Conservation (phyloP, 2,797 vertebrate species). For the Xenops minutus region DNA sequence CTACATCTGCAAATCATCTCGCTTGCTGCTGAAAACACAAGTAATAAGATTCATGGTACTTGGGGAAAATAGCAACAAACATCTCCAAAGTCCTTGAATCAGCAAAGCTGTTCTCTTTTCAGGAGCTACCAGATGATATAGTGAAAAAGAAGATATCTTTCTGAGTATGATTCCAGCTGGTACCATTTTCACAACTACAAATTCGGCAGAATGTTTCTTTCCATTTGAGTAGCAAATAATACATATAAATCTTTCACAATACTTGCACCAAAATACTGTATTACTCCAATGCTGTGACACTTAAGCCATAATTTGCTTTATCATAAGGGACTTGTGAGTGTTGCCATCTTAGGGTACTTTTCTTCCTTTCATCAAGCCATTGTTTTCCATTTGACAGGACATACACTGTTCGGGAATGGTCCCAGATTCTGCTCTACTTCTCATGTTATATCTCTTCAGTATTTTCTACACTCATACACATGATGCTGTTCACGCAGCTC, state of each 20-base stretch:
- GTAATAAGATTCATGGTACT: background rate
- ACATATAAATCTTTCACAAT: background rate
- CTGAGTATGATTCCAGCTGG: background rate
- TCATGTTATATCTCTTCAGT: accelerated
- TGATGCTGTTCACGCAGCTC: background rate
- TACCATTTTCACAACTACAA: background rate
- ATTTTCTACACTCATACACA: background rate
- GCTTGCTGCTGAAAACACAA: background rate
- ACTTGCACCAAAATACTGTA: background rate
- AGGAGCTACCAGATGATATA: background rate
- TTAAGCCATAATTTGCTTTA: background rate
- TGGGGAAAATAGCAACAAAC: background rate
- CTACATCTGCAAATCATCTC: background rate
- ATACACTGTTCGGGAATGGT: background rate
- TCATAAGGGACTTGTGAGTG: background rate
- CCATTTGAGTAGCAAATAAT: background rate
- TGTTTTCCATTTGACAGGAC: background rate
- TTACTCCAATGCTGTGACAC: background rate
- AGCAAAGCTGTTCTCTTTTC: background rate
- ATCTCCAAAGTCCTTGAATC: background rate
- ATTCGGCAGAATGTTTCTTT: background rate
- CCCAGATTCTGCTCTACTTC: background rate
- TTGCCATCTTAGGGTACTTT: background rate
- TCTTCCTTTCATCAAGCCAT: background rate
- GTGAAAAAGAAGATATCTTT: background rate